phyloP scores from a whole-genome alignment of 2,113 vertebrate genomes.

The Collichthys lucidus region DNA sequence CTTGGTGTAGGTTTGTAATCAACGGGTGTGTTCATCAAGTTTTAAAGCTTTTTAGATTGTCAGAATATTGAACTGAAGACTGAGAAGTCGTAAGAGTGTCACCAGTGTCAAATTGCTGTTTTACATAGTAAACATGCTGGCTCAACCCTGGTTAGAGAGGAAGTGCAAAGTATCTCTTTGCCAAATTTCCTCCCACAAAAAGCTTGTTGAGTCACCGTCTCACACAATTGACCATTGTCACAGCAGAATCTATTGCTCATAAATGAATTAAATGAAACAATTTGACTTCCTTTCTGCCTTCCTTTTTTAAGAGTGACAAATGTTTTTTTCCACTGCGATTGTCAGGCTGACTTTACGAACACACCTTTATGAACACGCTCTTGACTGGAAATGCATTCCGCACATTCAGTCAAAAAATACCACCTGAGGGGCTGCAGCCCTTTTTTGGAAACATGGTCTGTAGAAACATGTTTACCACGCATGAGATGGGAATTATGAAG shows the following conservation, averaged over 20 bases:
- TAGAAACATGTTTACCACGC: not conserved
- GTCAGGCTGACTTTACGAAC: conserved; percentile 22
- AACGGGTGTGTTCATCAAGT: conserved; percentile 41
- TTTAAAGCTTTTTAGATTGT: not conserved
- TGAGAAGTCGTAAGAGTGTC: not conserved
- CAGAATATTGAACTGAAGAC: not conserved
- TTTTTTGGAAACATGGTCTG: not conserved
- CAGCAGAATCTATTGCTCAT: not conserved
- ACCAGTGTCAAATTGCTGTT: conserved; percentile 47
- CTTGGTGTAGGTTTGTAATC: conserved; percentile 25
- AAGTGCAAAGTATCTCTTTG: conserved; percentile 30
- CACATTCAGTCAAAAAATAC: conserved; percentile 28
- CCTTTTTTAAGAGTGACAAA: not conserved
- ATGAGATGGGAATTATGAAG: not conserved
- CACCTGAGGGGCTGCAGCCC: conserved; percentile 27
- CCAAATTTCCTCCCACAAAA: conserved; percentile 27
- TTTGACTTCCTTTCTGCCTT: not conserved
- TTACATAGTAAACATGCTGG: conserved; percentile 40
- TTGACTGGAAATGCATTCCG: conserved; percentile 34
- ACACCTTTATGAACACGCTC: conserved; percentile 50
- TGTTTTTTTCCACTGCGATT: not conserved
- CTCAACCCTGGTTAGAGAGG: not conserved
- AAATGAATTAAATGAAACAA: not conserved
- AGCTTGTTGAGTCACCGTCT: not conserved
- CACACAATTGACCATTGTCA: not conserved